Evolutionary conservation across 2,888 invertebrate genomes (phyloP).

Genomic region (Eilema caniola): DNA sequence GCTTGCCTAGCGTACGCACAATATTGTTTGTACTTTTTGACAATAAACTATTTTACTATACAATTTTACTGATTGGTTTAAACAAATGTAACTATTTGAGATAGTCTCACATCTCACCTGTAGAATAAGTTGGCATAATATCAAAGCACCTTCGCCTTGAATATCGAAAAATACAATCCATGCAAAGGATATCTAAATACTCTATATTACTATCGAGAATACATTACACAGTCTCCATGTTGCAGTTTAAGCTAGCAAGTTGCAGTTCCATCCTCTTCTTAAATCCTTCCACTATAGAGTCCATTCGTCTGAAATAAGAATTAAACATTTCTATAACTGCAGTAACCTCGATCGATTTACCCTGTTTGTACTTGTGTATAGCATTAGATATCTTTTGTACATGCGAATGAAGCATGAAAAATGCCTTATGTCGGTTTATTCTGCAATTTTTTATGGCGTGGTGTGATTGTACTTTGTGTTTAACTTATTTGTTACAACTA

Average conservation of each 20-base stretch:
- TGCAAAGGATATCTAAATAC: background rate
- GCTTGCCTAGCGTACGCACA: background rate
- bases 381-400: no score
- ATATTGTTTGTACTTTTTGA: background rate
- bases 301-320: conserved; percentile 81
- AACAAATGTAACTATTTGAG: conserved; percentile 1
- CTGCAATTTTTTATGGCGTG: no score
- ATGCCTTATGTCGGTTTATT: no score
- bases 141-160: background rate
- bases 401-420: no score
- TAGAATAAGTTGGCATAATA: background rate
- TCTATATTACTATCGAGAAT: conserved; percentile 27
- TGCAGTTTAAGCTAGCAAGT: conserved; percentile 88
- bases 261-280: conserved; percentile 90
- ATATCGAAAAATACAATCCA: background rate
- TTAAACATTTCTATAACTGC: background rate
- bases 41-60: background rate
- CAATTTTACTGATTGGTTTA: background rate
- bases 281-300: conserved; percentile 88
- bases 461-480: background rate
- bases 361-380: background rate
- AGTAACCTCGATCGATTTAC: background rate
- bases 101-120: background rate
- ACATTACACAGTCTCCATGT: conserved; percentile 78
- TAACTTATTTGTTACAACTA: background rate